Base-by-base conservation (phyloP, 2,113 vertebrate genomes). In the Rhea americana region DNA sequence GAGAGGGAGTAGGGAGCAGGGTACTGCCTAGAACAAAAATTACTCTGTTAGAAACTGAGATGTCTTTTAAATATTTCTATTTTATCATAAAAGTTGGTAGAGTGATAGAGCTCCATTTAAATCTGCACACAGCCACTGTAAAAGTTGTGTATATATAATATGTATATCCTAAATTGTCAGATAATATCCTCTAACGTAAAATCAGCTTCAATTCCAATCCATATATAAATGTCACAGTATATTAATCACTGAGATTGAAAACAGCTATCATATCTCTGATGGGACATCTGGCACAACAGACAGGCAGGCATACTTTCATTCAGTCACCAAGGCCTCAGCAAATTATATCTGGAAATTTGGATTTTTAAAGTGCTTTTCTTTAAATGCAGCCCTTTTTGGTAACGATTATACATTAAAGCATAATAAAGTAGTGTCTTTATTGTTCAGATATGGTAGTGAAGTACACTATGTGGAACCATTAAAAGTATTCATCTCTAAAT, bases 211-310 rank as follows among this genome's bases (percentile, higher is more conserved):
- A 71, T 93, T 92, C 53, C 66, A 37, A 78, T 75, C 58, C 26
- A 28, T 82, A 73, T 84, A 79, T 79, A 90, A 82, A 79, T 77
- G 85, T 70, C 85, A 90, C 61, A 86, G 48, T 45, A 76, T 93
- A 86, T 94, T 94, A 93, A 89, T 95, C 88, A 90, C 41, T 32
- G 66, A 70, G 74, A 89, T 20, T 82, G 85, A 93, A 94, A 94
- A 86, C 47, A 90, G 50, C 66, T 84, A 78, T 93, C 73, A n/a
- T 62, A 70, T 79, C 66, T 87, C 66, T 82, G 78, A 91, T 58
- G 85, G 70, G 80, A 86, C 83, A 91, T 91, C 77, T 89, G 85
- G 91, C 58, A 51, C 77, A 93, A 88, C 13, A 93, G 93, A 65
- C 65, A 87, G 55, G 32, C 82, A 86, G 61, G 67, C 22, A 4